Evolutionary conservation across 1,140 invertebrate species (phyloP).

Genomic region (Atta colombica): DNA sequence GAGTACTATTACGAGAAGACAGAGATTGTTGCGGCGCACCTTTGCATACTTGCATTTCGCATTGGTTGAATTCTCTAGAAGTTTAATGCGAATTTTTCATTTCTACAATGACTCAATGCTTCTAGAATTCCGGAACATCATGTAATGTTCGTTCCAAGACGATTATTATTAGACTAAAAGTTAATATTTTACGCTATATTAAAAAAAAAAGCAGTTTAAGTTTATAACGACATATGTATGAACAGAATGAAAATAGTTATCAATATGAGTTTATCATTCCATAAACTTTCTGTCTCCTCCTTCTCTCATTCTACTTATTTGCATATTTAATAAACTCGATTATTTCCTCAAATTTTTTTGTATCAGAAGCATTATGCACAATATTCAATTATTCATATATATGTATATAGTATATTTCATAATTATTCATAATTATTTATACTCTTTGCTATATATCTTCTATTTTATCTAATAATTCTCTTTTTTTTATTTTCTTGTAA

Average conservation of each 20-base stretch:
- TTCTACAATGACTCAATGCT: background rate
- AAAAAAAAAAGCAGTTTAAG: background rate
- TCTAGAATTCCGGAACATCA: background rate
- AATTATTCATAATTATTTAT: no score
- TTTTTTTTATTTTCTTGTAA: no score
- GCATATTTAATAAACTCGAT: no score
- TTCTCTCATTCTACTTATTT: background rate
- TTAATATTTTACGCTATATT: background rate
- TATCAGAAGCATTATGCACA: no score
- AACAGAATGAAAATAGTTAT: background rate
- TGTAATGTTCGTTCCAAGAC: background rate
- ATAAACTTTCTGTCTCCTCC: background rate
- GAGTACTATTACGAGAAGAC: background rate
- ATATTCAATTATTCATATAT: no score
- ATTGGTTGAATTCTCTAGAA: background rate
- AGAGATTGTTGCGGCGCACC: background rate
- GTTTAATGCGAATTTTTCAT: conserved; percentile 43
- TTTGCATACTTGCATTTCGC: conserved; percentile 31
- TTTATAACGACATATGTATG: background rate
- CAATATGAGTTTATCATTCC: background rate
- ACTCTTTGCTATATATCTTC: no score
- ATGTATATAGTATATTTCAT: no score
- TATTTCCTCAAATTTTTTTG: no score
- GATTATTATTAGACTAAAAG: background rate
- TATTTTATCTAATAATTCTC: no score